Evolutionary conservation across 2,888 invertebrate species (phyloP), one percentile per base, ranked within the genome.

Genomic region (Trissolcus japonicus): DNA sequence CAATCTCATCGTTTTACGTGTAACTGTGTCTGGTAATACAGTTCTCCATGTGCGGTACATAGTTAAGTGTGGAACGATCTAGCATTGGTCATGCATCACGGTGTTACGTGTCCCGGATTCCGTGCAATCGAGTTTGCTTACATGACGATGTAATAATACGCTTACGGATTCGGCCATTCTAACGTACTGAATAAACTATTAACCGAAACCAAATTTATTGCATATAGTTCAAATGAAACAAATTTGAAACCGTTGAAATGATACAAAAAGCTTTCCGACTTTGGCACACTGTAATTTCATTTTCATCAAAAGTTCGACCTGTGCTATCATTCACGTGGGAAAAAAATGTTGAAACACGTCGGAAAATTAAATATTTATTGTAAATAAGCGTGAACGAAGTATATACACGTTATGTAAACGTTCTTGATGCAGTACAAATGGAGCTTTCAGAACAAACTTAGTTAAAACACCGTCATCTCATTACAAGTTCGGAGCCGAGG

Each of bases 101-200:
- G 79, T 78, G 82, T 82, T 80, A 82, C 80, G 81, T 81, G 82
- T 82, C 80, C 79, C 79, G 80, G 83, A 80, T 82, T 80, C 79
- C 80, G 67, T 80, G 67, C 68, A 82, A 80, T 82, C 80, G 81
- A 84, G 82, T 83, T 82, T 82, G 82, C 80, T 80, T 82, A 82
- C 82, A 80, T 80, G 83, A 81, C 83, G 82, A 82, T 81, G 81
- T 81, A 82, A 84, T 82, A 83, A 84, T 82, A 80, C 83, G 82
- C 81, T 82, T 81, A 82, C 80, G 66, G 63, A 75, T 63, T 55
- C 41, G 80, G 78, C 83, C 80, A 80, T 81, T 80, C 77, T 76
- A 69, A 78, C 41, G 53, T 55, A 14, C 55, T 60, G 35, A 78
- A 80, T 82, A 82, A 84, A 84, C 83, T 83, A 83, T 83, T 80